A percentile compares a stretch with the other conserved stretches of the same genome.
phyloP scores from a whole-genome alignment of 1,140 invertebrate genomes.

The Mamestra configurata region DNA sequence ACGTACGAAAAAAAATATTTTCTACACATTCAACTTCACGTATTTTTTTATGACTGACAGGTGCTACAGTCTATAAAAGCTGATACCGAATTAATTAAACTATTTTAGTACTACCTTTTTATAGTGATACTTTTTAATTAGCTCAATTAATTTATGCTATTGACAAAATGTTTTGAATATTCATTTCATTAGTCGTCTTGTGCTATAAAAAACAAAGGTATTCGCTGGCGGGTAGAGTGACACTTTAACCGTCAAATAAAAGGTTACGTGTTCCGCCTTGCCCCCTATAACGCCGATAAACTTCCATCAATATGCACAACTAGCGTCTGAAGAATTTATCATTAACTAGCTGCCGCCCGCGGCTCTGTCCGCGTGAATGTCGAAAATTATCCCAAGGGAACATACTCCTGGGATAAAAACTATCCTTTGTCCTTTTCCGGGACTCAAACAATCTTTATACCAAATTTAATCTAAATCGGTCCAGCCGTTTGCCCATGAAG shows the following conservation, averaged over 20 bases:
- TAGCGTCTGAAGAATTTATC: neutral
- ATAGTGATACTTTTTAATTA: slow-evolving; percentile 1
- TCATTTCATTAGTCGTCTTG: neutral
- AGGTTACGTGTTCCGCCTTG: neutral
- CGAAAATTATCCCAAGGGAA: no score
- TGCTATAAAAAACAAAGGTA: neutral
- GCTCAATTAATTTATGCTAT: slow-evolving; percentile 13
- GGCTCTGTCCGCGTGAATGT: no score
- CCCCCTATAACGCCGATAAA: neutral
- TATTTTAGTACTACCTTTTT: neutral
- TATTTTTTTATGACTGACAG: neutral
- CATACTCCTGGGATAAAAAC: no score
- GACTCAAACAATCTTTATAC: no score
- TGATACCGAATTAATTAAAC: neutral
- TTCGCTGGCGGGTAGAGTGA: slow-evolving; percentile 3
- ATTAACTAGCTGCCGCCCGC: no score
- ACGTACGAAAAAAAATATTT: neutral
- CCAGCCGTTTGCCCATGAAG: no score
- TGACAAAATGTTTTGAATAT: slow-evolving; percentile 11
- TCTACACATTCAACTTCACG: neutral
- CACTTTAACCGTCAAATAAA: neutral
- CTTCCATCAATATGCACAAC: neutral
- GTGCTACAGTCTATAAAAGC: neutral
- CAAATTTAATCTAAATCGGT: no score
- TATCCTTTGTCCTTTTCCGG: no score